Percentiles rank a stretch among this genome's conserved stretches.
Conservation (phyloP, 2,113 vertebrate genomes). For the Rhabdornis inornatus region DNA sequence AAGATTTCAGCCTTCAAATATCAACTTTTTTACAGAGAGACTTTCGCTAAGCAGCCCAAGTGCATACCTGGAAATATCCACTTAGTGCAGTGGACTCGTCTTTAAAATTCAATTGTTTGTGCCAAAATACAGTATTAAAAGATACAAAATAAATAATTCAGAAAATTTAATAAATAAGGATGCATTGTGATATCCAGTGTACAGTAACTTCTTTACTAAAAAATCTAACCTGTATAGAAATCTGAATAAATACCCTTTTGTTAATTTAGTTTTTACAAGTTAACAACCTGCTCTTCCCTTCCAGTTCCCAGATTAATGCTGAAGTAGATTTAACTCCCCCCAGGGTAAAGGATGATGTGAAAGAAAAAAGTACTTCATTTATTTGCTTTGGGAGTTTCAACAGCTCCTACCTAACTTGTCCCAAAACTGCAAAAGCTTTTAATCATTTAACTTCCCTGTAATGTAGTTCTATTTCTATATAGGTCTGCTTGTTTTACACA, state of each 20-base stretch:
- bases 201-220: neutral
- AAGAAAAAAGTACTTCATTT: neutral
- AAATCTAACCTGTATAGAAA: neutral
- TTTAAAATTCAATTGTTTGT: neutral
- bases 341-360: neutral
- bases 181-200: conserved; percentile 12
- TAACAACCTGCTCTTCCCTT: neutral
- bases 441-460: neutral
- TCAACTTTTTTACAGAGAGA: neutral
- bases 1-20: neutral
- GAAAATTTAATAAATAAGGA: conserved; percentile 48
- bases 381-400: neutral
- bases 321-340: neutral
- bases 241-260: neutral
- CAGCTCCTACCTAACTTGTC: neutral
- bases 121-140: conserved; percentile 48
- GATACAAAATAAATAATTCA: conserved; percentile 67
- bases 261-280: neutral
- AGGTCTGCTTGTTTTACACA: neutral
- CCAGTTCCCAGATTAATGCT: neutral
- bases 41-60: neutral
- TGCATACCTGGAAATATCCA: neutral
- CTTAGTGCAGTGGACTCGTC: neutral
- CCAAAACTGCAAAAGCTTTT: neutral
- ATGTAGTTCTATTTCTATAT: neutral